Evolutionary conservation across 2,797 vertebrate species (phyloP), one percentile per base, ranked within the genome.

Genomic region (Basileuterus tristriatus): DNA sequence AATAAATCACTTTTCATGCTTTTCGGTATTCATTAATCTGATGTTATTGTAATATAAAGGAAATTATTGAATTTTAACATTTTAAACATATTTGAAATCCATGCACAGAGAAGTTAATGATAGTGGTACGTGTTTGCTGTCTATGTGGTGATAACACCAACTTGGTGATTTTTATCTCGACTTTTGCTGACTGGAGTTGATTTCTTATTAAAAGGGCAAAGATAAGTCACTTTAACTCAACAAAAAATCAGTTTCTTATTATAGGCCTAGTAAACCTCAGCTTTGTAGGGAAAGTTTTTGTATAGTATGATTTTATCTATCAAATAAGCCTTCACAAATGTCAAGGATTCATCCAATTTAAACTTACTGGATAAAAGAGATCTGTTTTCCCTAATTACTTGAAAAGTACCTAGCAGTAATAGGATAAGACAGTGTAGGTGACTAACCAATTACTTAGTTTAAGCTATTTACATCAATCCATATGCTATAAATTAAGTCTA

Each of bases 381-480:
- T 78, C 69, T 83, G 80, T 93, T 80, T 94, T 82, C 67, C 70
- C 32, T 95, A 95, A 96, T 96, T 95, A 91, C 81, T 83, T 92
- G 52, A 96, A 94, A 95, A 75, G 83, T 89, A 78, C 76, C 95
- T 84, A 55, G 89, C 62, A 68, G 84, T 94, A 96, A 96, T 92
- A 90, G 78, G 76, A 94, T 95, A 93, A 97, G 97, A 94, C 84
- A 95, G 87, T 5, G 0, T 74, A 89, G 94, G 93, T 97, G 94
- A 96, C 86, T 96, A 96, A 47, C 39, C 90, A 95, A 90, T 95
- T 96, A 91, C 93, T 95, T 97, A 91, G 84, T 94, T 96, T 89
- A 96, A 94, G 90, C 74, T 89, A 90, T 96, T 97, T 97, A 97
- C 95, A 95, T 96, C 95, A 90, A 92, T 94, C 91, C 97, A 81